phyloP scores from a whole-genome alignment of 2,797 vertebrate species.

The Acropternis orthonyx region DNA sequence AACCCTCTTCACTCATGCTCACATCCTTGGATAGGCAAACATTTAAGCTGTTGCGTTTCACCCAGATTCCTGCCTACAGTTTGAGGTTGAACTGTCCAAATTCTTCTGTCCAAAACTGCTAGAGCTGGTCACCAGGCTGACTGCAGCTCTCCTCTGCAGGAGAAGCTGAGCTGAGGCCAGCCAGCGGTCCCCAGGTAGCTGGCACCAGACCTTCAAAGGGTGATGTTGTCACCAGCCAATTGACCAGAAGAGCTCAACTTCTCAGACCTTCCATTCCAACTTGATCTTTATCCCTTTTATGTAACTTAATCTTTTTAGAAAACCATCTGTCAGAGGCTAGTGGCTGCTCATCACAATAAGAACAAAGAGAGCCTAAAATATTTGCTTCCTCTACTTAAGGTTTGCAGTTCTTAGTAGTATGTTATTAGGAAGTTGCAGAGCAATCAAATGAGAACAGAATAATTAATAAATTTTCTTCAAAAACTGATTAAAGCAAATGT shows the following conservation, averaged over 20 bases:
- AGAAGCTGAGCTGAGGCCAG: background rate
- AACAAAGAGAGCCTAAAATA: background rate
- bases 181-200: background rate
- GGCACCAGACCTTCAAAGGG: background rate
- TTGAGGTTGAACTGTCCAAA: background rate
- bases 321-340: background rate
- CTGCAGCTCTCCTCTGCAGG: background rate
- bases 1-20: background rate
- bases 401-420: background rate
- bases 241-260: background rate
- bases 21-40: background rate
- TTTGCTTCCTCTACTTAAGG: background rate
- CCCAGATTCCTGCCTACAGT: background rate
- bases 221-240: background rate
- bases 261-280: background rate
- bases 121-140: background rate
- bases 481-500: background rate
- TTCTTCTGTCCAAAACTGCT: background rate
- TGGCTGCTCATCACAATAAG: background rate
- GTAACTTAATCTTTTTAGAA: background rate
- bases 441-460: background rate
- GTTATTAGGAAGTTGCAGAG: background rate
- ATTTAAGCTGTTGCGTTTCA: background rate
- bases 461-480: background rate
- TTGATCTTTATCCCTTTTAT: background rate